These are phyloP conservation scores for Cardinalis cardinalis DNA, from an alignment of 2,113 vertebrate genomes.

Conservation along the genomic window DNA sequence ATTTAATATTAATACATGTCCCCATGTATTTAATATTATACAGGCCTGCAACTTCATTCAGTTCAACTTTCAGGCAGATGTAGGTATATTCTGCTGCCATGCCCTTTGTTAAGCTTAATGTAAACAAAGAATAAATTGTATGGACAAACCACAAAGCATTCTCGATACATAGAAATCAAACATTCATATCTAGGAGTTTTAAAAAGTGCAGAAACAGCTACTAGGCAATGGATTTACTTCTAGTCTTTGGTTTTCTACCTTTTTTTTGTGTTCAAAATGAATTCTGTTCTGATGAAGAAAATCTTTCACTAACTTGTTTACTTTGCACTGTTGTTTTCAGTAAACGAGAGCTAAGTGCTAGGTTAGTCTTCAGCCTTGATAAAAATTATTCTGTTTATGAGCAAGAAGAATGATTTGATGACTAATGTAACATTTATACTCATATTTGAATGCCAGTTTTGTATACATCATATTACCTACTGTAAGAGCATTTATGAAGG, in stretches of 20 bases:
- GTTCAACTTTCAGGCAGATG: slow-evolving; percentile 17
- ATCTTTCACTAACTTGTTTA: slow-evolving; percentile 26
- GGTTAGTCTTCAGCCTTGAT: background rate
- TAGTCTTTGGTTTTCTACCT: background rate
- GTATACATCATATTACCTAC: background rate
- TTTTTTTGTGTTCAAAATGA: background rate
- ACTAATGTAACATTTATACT: slow-evolving; percentile 17
- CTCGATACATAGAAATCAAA: background rate
- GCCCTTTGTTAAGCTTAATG: background rate
- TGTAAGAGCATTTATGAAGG: background rate
- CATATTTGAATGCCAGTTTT: background rate
- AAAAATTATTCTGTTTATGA: slow-evolving; percentile 32
- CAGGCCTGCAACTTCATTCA: slow-evolving; percentile 6
- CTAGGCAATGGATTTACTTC: background rate
- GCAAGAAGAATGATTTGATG: background rate
- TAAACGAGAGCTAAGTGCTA: slow-evolving; percentile 1
- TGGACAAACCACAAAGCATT: background rate
- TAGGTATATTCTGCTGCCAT: slow-evolving; percentile 10
- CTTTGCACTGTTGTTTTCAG: background rate
- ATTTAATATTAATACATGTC: no score
- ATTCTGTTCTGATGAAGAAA: slow-evolving; percentile 10
- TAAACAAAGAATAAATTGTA: slow-evolving; percentile 24
- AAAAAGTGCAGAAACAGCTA: background rate
- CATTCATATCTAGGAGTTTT: background rate
- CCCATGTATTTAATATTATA: background rate